Evolutionary conservation across 2,888 invertebrate genomes (phyloP), one percentile per base, ranked within the genome.

Genomic region (Tenthredo mesomela): DNA sequence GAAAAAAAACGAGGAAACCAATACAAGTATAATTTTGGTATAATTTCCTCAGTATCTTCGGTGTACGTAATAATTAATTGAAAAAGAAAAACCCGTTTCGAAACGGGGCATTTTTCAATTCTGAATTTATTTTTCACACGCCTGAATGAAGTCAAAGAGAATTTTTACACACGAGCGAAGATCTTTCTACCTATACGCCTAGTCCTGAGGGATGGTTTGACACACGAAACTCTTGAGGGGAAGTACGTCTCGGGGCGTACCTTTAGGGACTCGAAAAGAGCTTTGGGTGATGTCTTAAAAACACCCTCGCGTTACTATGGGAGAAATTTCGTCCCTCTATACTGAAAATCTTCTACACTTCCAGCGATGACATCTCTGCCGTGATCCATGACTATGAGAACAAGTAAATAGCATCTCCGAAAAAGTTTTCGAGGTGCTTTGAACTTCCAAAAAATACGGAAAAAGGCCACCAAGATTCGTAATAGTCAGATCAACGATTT

Each of bases 141-240:
- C 18, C 21, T 25, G 78, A 9, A 47, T 47, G n/a, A 58, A 29
- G 58, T 78, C 54, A 78, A 78, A 78, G 58, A 18, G n/a, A 54
- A 58, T 78, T 78, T 78, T 78, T 25, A 25, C 43, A 29, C 25
- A 10, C n/a, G 54, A 54, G 54, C 58, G 37, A 33, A 78, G 29
- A 10, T 78, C 18, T 78, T 37, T 37, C 33, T 43, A 18, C 21
- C 33, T 43, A 18, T 58, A 37, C 18, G 25, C 18, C n/a, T 25
- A 75, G 75, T 78, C 78, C 54, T 37, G 33, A 25, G 78, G 78
- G 78, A 78, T 54, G 33, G 47, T 54, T 78, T 54, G 54, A 50
- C 78, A 33, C 54, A 33, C 18, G 58, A 58, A 37, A 58, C 54
- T 78, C 58, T 58, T 15, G 47, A 78, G 33, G 78, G 25, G 78